Percentiles rank a stretch among this genome's conserved stretches.
phyloP scores from a whole-genome alignment of 2,797 vertebrate species.

The Lacerta agilis region DNA sequence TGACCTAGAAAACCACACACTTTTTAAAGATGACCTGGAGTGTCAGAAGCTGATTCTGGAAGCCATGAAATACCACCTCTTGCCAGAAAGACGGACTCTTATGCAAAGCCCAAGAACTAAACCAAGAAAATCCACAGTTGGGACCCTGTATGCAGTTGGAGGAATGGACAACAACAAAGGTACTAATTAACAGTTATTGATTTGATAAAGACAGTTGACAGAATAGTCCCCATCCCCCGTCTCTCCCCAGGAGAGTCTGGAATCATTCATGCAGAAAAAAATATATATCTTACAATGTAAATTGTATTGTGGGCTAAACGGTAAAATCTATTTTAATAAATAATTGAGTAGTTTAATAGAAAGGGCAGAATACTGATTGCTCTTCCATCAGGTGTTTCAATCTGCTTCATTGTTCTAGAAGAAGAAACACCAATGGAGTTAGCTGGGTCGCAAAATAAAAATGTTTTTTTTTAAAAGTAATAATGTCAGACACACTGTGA shows the following conservation, averaged over 20 bases:
- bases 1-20: slow-evolving; percentile 81
- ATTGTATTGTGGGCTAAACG: background rate
- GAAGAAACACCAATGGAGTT: background rate
- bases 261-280: slow-evolving; percentile 33
- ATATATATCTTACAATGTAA: background rate
- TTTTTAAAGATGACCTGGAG: slow-evolving; percentile 85
- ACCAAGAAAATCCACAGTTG: slow-evolving; percentile 84
- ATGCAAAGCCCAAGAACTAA: slow-evolving; percentile 85
- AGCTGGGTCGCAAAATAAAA: background rate
- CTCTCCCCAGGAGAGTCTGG: background rate
- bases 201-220: background rate
- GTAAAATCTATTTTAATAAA: slow-evolving; percentile 18
- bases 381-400: slow-evolving; percentile 2
- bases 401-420: background rate
- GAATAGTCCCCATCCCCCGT: background rate
- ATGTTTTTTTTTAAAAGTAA: background rate
- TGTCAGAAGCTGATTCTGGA: slow-evolving; percentile 85
- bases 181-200: slow-evolving; percentile 52
- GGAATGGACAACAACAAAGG: slow-evolving; percentile 86
- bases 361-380: slow-evolving; percentile 24
- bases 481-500: background rate
- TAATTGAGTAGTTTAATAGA: background rate
- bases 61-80: slow-evolving; percentile 85
- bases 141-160: slow-evolving; percentile 82
- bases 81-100: slow-evolving; percentile 83